These are phyloP conservation scores for Chorisops tibialis DNA, from an alignment of 2,888 invertebrate species.

Conservation along the genomic window DNA sequence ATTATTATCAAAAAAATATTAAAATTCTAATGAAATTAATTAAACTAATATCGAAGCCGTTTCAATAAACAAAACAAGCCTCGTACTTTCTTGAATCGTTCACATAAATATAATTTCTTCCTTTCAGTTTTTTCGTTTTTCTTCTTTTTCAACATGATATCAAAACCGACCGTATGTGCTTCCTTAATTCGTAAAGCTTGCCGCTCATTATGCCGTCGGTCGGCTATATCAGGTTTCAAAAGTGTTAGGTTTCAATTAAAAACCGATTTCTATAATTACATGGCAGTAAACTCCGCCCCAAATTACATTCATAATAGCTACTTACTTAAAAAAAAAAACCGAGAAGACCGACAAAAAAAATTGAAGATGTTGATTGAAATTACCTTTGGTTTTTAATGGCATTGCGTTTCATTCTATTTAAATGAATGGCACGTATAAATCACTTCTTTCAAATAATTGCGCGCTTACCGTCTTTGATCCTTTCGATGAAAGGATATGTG, in stretches of 20 bases:
- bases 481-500: constrained; percentile 15
- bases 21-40: too few species aligned
- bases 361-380: constrained; percentile 11
- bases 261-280: constrained; percentile 31
- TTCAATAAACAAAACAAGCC: too few species aligned
- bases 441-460: background rate
- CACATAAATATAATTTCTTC: too few species aligned
- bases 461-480: constrained; percentile 29
- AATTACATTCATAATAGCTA: constrained; percentile 13
- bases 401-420: constrained; percentile 6
- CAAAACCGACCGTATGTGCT: constrained; percentile 32
- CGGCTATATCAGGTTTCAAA: constrained; percentile 31
- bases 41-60: too few species aligned
- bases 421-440: background rate
- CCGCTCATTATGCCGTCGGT: constrained; percentile 34
- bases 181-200: constrained; percentile 38
- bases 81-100: too few species aligned
- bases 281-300: constrained; percentile 18
- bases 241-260: constrained; percentile 32
- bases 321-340: too few species aligned
- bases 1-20: too few species aligned
- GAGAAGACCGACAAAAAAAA: background rate
- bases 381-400: constrained; percentile 19
- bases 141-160: too few species aligned
- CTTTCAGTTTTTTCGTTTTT: too few species aligned